Evolutionary conservation across 2,797 vertebrate genomes (phyloP).

Genomic region (Coranthus polyacanthus): DNA sequence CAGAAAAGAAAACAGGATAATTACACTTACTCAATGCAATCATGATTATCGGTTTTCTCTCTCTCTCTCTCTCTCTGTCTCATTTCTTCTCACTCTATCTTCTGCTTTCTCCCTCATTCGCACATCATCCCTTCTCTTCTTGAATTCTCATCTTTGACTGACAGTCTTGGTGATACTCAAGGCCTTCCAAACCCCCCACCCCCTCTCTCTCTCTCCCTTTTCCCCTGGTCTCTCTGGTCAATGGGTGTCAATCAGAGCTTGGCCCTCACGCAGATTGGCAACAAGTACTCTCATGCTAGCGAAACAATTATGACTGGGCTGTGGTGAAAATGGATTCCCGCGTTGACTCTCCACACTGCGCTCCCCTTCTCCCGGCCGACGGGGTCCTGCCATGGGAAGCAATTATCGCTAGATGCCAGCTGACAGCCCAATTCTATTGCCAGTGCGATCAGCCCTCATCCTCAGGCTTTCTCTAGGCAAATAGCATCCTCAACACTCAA

Average conservation of each 20-base stretch:
- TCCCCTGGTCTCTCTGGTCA: conserved; percentile 86
- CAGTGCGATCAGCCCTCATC: conserved; percentile 92
- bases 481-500: conserved; percentile 95
- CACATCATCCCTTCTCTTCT: conserved; percentile 33
- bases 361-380: conserved; percentile 81
- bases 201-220: conserved; percentile 60
- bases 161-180: conserved; percentile 77
- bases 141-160: conserved; percentile 74
- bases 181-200: conserved; percentile 60
- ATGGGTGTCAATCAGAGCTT: conserved; percentile 92
- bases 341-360: conserved; percentile 58
- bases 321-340: conserved; percentile 92
- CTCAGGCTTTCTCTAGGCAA: conserved; percentile 98
- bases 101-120: conserved; percentile 19
- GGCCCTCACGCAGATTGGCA: conserved; percentile 88
- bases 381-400: conserved; percentile 98
- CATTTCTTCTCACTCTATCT: too few relatives aligned
- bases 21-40: conserved; percentile 28
- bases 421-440: conserved; percentile 95
- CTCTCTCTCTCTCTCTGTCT: not conserved
- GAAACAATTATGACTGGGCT: conserved; percentile 93
- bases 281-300: conserved; percentile 90
- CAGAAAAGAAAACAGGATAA: conserved; percentile 35
- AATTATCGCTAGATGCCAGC: conserved; percentile 98
- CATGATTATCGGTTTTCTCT: not conserved